A percentile compares a stretch with the other conserved stretches of the same genome.
Conservation (phyloP, 92 coral and sea anemone species). For the Paramuricea clavata region DNA sequence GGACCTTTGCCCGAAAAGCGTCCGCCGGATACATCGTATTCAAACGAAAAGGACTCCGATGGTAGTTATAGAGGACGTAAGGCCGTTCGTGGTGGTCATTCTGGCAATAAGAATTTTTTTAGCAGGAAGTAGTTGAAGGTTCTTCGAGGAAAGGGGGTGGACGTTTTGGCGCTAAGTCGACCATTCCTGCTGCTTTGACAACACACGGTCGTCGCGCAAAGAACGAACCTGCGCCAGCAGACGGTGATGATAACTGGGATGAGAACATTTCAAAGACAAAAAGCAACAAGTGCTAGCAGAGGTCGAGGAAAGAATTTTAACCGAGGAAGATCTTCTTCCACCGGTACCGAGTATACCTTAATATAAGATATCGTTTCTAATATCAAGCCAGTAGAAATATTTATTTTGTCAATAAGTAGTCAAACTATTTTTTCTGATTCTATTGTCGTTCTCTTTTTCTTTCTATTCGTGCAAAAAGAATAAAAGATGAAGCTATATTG, state of each 20-base stretch:
- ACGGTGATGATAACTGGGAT: constrained; percentile 60
- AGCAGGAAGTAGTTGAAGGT: constrained; percentile 99
- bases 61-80: constrained; percentile 15
- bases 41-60: not conserved
- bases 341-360: too few relatives aligned
- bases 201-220: constrained; percentile 70
- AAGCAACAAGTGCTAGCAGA: constrained; percentile 69
- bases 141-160: constrained; percentile 64
- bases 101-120: constrained; percentile 90
- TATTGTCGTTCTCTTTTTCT: too few relatives aligned
- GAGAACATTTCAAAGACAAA: constrained; percentile 96
- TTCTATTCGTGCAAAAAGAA: too few relatives aligned
- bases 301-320: constrained; percentile 59
- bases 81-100: constrained; percentile 60
- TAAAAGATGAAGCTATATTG: too few relatives aligned
- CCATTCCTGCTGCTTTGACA: constrained; percentile 98
- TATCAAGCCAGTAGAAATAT: too few relatives aligned
- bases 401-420: too few relatives aligned
- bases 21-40: constrained; percentile 19
- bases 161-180: constrained; percentile 79
- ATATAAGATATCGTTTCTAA: too few relatives aligned
- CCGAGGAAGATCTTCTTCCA: constrained; percentile 16
- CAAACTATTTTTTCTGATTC: too few relatives aligned
- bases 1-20: constrained; percentile 46
- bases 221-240: constrained; percentile 76